phyloP scores from a whole-genome alignment of 2,888 invertebrate species.

The Petrophora chlorosata region DNA sequence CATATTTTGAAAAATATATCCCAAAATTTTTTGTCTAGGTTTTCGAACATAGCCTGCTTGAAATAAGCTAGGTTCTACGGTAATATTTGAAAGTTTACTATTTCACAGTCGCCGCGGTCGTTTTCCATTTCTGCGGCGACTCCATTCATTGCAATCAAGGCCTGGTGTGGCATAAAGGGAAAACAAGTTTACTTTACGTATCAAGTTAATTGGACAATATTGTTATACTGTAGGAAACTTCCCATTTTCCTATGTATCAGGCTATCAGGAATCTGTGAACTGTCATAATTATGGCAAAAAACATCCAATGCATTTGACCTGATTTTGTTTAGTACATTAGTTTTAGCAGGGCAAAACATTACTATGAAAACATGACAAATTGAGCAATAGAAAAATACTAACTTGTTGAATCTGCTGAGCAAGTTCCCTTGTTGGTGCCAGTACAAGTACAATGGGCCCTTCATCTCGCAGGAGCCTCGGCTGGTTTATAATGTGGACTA shows the following conservation, averaged over 20 bases:
- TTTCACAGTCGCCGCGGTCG: slow-evolving; percentile 69
- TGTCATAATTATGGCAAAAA: slow-evolving; percentile 7
- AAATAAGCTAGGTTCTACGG: slow-evolving; percentile 68
- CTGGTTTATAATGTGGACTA: slow-evolving; percentile 97
- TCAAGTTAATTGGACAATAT: slow-evolving; percentile 23
- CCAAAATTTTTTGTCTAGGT: slow-evolving; percentile 54
- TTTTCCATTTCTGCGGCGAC: slow-evolving; percentile 71
- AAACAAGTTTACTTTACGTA: slow-evolving; percentile 60
- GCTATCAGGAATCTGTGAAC: slow-evolving; percentile 4
- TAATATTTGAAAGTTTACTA: slow-evolving; percentile 69
- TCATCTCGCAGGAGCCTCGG: slow-evolving; percentile 93
- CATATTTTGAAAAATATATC: slow-evolving; percentile 31
- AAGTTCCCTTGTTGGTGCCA: slow-evolving; percentile 95
- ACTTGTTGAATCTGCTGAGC: slow-evolving; percentile 96
- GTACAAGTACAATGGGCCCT: slow-evolving; percentile 95
- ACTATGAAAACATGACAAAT: slow-evolving; percentile 6
- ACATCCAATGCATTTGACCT: slow-evolving; percentile 41
- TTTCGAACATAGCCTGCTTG: slow-evolving; percentile 81
- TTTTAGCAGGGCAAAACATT: slow-evolving; percentile 20
- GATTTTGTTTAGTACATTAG: slow-evolving; percentile 25
- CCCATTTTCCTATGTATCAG: background rate
- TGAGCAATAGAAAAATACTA: slow-evolving; percentile 28
- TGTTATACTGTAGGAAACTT: background rate
- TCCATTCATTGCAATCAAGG: slow-evolving; percentile 79
- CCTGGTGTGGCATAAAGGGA: slow-evolving; percentile 69